Percentiles rank a stretch among this genome's conserved stretches.
These are phyloP conservation scores for Abrostola tripartita DNA, from an alignment of 2,888 invertebrate species.

Conservation along the genomic window DNA sequence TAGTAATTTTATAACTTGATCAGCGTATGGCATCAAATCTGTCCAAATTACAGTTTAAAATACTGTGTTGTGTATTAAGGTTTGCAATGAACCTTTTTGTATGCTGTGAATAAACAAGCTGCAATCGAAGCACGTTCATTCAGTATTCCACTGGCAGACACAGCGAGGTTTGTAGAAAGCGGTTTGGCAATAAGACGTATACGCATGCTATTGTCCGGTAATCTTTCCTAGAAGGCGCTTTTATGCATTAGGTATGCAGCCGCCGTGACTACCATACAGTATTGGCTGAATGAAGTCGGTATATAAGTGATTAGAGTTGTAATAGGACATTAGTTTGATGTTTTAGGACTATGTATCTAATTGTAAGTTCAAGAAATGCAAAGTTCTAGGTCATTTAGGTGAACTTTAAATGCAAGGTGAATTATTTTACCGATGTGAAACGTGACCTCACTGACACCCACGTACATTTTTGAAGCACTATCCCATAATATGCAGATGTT, in stretches of 20 bases:
- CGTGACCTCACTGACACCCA: conserved; percentile 70
- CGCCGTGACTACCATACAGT: conserved; percentile 76
- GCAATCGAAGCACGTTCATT: conserved; percentile 64
- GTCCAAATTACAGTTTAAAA: conserved; percentile 21
- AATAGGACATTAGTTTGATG: conserved; percentile 22
- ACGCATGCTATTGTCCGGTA: conserved; percentile 83
- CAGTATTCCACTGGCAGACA: conserved; percentile 76
- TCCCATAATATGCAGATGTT: conserved; percentile 52
- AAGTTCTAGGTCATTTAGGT: conserved; percentile 74
- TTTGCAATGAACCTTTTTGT: conserved; percentile 38
- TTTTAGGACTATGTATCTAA: conserved; percentile 6
- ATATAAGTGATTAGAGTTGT: conserved; percentile 47
- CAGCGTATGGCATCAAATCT: conserved; percentile 22
- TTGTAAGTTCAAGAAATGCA: conserved; percentile 41
- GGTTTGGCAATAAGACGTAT: conserved; percentile 84
- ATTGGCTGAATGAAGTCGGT: conserved; percentile 45
- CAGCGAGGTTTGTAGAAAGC: conserved; percentile 84
- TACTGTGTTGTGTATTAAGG: conserved; percentile 33
- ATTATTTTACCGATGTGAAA: conserved; percentile 67
- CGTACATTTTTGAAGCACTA: conserved; percentile 59
- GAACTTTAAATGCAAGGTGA: conserved; percentile 77
- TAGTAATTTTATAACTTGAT: conserved; percentile 9
- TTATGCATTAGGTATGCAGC: conserved; percentile 76
- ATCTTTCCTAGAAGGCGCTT: conserved; percentile 85
- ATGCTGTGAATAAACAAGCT: conserved; percentile 63